Percentiles rank a stretch among this genome's conserved stretches.
Evolutionary conservation across 2,797 vertebrate genomes (phyloP).

Genomic region (Spea hammondii): DNA sequence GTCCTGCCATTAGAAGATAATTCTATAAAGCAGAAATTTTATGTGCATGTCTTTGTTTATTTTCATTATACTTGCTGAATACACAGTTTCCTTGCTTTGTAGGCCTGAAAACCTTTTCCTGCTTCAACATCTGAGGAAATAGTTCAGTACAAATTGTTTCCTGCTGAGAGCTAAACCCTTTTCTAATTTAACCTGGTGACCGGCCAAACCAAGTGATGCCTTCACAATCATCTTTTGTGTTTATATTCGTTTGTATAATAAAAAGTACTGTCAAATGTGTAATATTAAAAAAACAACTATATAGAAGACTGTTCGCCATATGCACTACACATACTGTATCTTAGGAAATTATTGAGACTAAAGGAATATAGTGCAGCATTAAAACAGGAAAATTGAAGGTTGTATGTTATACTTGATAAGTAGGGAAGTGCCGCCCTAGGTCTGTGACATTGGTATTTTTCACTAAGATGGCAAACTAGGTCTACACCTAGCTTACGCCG

Average conservation of each 20-base stretch:
- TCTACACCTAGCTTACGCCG: too few relatives aligned
- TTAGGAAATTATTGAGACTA: too few relatives aligned
- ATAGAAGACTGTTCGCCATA: too few relatives aligned
- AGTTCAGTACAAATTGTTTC: constrained; percentile 43
- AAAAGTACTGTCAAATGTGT: not conserved
- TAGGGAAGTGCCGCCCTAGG: too few relatives aligned
- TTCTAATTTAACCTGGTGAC: constrained; percentile 32
- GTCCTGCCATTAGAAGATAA: not conserved
- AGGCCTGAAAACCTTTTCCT: constrained; percentile 21
- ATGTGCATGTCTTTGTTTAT: constrained; percentile 2
- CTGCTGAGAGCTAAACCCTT: constrained; percentile 36
- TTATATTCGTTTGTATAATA: not conserved
- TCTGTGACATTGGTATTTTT: too few relatives aligned
- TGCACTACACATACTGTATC: too few relatives aligned
- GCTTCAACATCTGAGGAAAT: constrained; percentile 38
- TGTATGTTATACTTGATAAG: too few relatives aligned
- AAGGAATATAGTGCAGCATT: too few relatives aligned
- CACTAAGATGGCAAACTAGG: too few relatives aligned
- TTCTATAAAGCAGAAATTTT: not conserved
- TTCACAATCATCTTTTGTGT: constrained; percentile 5
- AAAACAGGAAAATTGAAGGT: too few relatives aligned
- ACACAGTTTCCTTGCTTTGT: constrained; percentile 9
- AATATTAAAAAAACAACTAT: not conserved
- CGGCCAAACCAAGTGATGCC: constrained; percentile 18
- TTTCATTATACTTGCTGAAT: not conserved